Evolutionary conservation across 2,888 invertebrate species (phyloP).

Genomic region (Automeris io): DNA sequence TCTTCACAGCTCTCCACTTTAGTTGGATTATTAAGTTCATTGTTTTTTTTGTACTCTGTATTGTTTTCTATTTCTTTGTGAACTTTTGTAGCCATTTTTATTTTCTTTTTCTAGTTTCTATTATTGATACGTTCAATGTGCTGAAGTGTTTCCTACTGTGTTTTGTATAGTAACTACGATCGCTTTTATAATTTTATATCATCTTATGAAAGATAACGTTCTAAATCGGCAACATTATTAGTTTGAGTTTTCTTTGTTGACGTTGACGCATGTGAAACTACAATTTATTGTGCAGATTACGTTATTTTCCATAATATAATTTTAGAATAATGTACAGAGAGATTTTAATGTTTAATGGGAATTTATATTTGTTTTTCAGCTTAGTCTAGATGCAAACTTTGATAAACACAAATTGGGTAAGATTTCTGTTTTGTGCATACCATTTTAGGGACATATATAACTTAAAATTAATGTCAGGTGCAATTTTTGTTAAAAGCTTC

Average conservation of each 20-base stretch:
- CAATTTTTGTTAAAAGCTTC: too few relatives aligned
- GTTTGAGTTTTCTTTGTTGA: conserved; percentile 6
- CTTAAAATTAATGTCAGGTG: too few relatives aligned
- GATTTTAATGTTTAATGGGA: background rate
- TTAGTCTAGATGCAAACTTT: too few relatives aligned
- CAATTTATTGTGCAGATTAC: conserved; percentile 3
- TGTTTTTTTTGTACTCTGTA: background rate
- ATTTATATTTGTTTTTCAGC: background rate
- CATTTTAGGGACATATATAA: too few relatives aligned
- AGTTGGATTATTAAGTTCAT: background rate
- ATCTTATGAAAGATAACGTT: background rate
- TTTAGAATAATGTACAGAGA: background rate
- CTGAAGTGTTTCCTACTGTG: conserved; percentile 3
- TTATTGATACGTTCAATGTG: background rate
- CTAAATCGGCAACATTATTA: conserved; percentile 3
- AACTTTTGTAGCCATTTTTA: background rate
- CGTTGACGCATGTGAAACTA: background rate
- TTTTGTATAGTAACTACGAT: background rate
- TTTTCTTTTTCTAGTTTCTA: background rate
- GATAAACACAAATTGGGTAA: too few relatives aligned
- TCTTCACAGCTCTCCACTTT: background rate
- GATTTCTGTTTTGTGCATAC: too few relatives aligned
- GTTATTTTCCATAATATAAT: conserved; percentile 6
- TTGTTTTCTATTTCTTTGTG: background rate
- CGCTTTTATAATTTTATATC: conserved; percentile 7